Evolutionary conservation across 2,888 invertebrate genomes (phyloP).

Genomic region (Leptinotarsa tumamoca): DNA sequence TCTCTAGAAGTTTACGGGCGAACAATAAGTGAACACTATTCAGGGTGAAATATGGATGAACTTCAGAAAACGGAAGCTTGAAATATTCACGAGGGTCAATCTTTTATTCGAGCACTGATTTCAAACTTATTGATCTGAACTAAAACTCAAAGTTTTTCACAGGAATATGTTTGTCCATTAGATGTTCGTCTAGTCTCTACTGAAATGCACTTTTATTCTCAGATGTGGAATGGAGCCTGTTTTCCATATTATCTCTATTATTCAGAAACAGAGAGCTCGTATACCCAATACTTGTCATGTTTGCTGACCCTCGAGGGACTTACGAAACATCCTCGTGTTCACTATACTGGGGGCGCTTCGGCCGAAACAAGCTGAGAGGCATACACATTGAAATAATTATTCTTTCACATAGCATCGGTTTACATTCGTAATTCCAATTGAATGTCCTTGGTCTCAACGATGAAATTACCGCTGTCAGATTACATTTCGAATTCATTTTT

Average conservation of each 20-base stretch:
- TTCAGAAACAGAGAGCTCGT: slow-evolving; percentile 20
- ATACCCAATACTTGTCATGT: slow-evolving; percentile 2
- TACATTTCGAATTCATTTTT: not conserved
- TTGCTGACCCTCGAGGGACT: slow-evolving; percentile 7
- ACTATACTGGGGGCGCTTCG: not conserved
- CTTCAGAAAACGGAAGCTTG: not conserved
- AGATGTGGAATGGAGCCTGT: slow-evolving; percentile 17
- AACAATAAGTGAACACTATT: not conserved
- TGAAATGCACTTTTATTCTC: slow-evolving; percentile 11
- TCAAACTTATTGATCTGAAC: not conserved
- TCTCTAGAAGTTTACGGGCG: not conserved
- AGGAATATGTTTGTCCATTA: slow-evolving; percentile 5
- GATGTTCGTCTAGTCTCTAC: slow-evolving; percentile 16
- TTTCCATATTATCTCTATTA: slow-evolving; percentile 32
- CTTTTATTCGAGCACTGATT: not conserved
- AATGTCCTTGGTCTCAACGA: not conserved
- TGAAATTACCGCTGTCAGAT: not conserved
- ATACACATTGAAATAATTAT: not conserved
- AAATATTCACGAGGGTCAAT: not conserved
- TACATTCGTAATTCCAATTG: not conserved
- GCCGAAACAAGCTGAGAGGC: not conserved
- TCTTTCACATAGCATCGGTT: not conserved
- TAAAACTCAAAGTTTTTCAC: not conserved
- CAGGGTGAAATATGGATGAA: not conserved
- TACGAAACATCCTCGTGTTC: not conserved